Conservation (phyloP, 2,113 vertebrate species). For the Tenebrosternarchus preto region DNA sequence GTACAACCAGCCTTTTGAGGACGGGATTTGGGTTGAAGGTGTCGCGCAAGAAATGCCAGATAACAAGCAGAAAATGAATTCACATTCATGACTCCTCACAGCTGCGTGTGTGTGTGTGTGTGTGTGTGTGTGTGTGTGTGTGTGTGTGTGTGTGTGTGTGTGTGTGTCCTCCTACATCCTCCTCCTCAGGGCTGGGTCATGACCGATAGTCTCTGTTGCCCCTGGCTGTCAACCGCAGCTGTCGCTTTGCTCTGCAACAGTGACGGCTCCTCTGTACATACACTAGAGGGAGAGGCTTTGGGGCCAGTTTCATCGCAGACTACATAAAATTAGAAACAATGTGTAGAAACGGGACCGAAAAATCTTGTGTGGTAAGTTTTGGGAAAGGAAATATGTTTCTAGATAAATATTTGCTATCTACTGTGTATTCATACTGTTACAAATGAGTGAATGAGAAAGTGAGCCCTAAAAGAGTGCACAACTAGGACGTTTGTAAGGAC, state of each 20-base stretch:
- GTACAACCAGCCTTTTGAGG: background rate
- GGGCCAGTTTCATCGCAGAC: background rate
- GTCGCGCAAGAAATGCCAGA: background rate
- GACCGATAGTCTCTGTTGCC: background rate
- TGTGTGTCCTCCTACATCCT: background rate
- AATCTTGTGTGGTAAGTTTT: too few relatives aligned
- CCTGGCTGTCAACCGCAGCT: background rate
- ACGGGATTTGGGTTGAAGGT: background rate
- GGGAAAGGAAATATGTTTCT: too few relatives aligned
- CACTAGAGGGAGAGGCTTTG: conserved; percentile 10
- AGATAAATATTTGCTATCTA: too few relatives aligned
- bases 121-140: background rate
- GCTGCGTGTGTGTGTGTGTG: background rate
- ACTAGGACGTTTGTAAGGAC: too few relatives aligned
- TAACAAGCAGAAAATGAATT: background rate
- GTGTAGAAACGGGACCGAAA: too few relatives aligned
- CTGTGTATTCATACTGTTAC: too few relatives aligned
- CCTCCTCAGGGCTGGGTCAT: background rate
- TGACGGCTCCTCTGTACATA: conserved; percentile 62
- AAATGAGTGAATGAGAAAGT: too few relatives aligned
- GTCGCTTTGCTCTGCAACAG: conserved; percentile 45
- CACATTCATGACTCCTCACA: conserved; percentile 7
- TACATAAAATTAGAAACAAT: background rate
- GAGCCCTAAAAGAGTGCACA: too few relatives aligned
- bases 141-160: background rate